Evolutionary conservation across 2,113 vertebrate species (phyloP), one percentile per base, ranked within the genome.

Genomic region (Dipodomys stephensi): DNA sequence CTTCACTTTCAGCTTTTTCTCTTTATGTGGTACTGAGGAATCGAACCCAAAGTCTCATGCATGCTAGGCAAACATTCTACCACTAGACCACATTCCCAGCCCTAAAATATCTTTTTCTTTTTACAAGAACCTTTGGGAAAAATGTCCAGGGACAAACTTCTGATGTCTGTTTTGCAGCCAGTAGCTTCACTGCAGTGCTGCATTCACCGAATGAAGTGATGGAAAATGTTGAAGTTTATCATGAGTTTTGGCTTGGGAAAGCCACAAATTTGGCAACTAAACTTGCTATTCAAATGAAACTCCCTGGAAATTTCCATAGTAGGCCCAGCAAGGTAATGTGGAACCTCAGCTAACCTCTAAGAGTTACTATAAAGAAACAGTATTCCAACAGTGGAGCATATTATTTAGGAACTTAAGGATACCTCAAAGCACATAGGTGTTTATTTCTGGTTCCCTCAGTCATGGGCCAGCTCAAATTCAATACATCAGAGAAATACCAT

Each of bases 181-280:
- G 96, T 97, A 99, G 98, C 94, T 89, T 99, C 72, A 99, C 98
- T 0, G 99, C 99, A 0, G 99, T 99, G 6, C 91, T 99, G 86
- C 99, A 99, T 95, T 99, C 99, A 0, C 97, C 99, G 72, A 99
- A 98, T 0, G 99, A 99, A 94, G 98, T 99, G 72, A 49, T 49
- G 49, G 49, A 49, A 49, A 49, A 99, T 39, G 39, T 99, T 2
- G 99, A 99, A 16, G 99, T 99, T 60, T 99, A 99, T 93, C 99
- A 99, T 1, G 99, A 99, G 80, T 99, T 99, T 98, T 99, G 99
- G 99, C 99, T 99, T 44, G 99, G 99, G 10, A 99, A 99, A 97
- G 99, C 99, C 1, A 98, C 98, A 11, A 99, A 98, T 94, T 90
- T 99, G 73, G 99, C 99, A 2, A 30, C 98, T 18, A 98, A 99